Conservation (phyloP, 2,113 vertebrate species). For the Cyprinodon tularosa region DNA sequence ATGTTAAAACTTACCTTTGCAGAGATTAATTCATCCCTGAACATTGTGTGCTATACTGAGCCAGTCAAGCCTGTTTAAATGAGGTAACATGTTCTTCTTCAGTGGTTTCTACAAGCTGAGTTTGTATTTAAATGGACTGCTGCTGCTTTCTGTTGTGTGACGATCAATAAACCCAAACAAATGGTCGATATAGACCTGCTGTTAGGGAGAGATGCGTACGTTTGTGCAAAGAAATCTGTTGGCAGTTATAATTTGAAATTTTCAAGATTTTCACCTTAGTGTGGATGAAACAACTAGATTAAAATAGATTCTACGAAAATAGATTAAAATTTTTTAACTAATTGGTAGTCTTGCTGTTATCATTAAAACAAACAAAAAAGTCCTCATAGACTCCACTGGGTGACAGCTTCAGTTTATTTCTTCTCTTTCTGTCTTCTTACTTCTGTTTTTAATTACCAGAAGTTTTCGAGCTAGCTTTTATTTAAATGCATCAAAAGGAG, state of each 20-base stretch:
- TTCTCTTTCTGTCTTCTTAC: background rate
- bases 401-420: background rate
- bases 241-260: too few relatives aligned
- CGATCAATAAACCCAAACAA: conserved; percentile 1
- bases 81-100: conserved; percentile 2
- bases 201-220: background rate
- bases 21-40: conserved; percentile 6
- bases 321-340: background rate
- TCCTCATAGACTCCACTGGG: background rate
- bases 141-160: conserved; percentile 16
- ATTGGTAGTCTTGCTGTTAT: background rate
- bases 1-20: background rate
- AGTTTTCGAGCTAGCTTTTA: background rate
- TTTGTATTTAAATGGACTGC: conserved; percentile 13
- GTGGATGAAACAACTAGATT: background rate
- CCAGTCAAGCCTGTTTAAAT: background rate
- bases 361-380: background rate
- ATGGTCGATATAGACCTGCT: conserved; percentile 2
- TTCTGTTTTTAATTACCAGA: background rate
- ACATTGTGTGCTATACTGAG: background rate
- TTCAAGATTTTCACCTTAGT: background rate
- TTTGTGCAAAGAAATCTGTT: background rate
- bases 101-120: conserved; percentile 22
- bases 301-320: background rate
- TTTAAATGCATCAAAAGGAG: background rate